A percentile compares a stretch with the other conserved stretches of the same genome.
These are phyloP conservation scores for Ibidorhyncha struthersii DNA, from an alignment of 2,113 vertebrate species.

Conservation along the genomic window DNA sequence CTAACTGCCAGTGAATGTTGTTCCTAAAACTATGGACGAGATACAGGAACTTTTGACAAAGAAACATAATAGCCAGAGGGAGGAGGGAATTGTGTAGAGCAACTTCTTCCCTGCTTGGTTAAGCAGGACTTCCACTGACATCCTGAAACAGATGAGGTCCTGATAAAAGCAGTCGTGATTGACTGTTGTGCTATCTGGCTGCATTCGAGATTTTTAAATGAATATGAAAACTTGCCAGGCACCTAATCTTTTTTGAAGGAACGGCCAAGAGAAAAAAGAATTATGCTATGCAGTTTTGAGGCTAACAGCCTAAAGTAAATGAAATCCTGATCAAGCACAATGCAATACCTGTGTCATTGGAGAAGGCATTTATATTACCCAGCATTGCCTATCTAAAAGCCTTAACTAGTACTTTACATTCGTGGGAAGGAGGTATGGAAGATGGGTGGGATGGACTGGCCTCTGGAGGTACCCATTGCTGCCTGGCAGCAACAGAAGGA, in stretches of 20 bases:
- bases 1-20: neutral
- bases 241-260: constrained; percentile 7
- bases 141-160: constrained; percentile 35
- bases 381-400: neutral
- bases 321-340: neutral
- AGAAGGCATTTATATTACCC: neutral
- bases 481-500: neutral
- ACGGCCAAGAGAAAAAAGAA: neutral
- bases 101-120: constrained; percentile 15
- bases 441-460: neutral
- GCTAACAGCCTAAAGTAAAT: neutral
- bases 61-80: neutral
- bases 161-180: constrained; percentile 29
- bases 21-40: neutral
- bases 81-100: neutral
- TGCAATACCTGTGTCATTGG: neutral
- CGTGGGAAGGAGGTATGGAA: neutral
- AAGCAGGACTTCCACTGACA: constrained; percentile 26
- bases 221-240: constrained; percentile 33
- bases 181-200: constrained; percentile 31
- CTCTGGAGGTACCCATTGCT: neutral
- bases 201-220: constrained; percentile 20
- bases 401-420: neutral
- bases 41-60: neutral
- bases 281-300: neutral